phyloP scores from a whole-genome alignment of 2,113 vertebrate species.

The Siniperca knerii region DNA sequence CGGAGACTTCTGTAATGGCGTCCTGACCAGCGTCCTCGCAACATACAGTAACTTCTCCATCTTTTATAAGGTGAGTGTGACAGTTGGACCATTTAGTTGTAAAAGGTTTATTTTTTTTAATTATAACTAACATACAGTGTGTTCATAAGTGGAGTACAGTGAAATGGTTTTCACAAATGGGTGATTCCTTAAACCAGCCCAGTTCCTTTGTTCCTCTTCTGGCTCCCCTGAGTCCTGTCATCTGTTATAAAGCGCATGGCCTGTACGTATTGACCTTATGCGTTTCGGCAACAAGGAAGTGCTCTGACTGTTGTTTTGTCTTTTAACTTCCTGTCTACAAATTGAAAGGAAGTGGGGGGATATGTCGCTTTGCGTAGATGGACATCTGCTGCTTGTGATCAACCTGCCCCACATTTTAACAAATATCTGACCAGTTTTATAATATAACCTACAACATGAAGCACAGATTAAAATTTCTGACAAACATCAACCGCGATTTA shows the following conservation, averaged over 20 bases:
- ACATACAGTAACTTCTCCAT: conserved; percentile 87
- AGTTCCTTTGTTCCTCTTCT: neutral
- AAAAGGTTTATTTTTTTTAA: no score
- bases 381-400: no score
- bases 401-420: neutral
- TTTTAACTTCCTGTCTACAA: neutral
- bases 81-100: neutral
- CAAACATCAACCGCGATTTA: neutral
- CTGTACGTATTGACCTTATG: neutral
- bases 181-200: neutral
- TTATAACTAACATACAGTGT: neutral
- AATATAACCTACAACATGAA: neutral
- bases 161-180: neutral
- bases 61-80: conserved; percentile 90
- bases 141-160: neutral
- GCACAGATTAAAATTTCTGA: neutral
- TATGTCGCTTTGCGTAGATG: no score
- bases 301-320: neutral
- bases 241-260: neutral
- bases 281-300: neutral
- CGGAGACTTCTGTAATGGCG: conserved; percentile 91
- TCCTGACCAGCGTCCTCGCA: conserved; percentile 88
- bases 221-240: neutral
- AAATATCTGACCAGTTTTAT: neutral
- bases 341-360: no score